Evolutionary conservation across 2,113 vertebrate genomes (phyloP), one percentile per base, ranked within the genome.

Genomic region (Periophthalmus modestus): DNA sequence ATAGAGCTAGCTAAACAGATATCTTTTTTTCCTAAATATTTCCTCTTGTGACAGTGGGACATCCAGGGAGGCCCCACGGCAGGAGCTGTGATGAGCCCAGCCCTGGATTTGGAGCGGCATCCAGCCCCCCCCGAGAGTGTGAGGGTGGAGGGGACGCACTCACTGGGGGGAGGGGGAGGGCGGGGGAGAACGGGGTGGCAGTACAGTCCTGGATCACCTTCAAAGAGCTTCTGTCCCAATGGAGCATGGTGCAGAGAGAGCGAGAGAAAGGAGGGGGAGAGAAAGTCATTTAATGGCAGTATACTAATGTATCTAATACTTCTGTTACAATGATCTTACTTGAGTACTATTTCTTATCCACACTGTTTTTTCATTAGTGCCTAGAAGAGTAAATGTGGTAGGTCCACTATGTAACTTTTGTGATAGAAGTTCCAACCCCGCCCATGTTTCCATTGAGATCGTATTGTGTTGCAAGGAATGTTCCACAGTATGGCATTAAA

Each of bases 201-300:
- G 83, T 76, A 80, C 85, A 85, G 88, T 86, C 86, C 92, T 93
- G 91, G 91, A 94, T 93, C 91, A 93, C 91, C 92, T 94, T 94
- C 93, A 94, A 92, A 94, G 87, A 88, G 85, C 81, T 92, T 79
- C 82, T 67, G 63, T 91, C 91, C 89, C 92, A 87, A 75, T 47
- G 85, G 91, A 89, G 87, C 57, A 28, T 59, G 83, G 88, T 80
- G 85, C 78, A 82, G 87, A 93, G 57, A n/a, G n/a, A 55, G 55
- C 28, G 14, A 14, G 57, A 59, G 57, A 13, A 23, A 28, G 21
- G 19, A 55, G 50, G 47, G 16, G 47, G 13, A n/a, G 52, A 55
- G 19, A 9, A 55, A 15, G n/a, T 55, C 21, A 19, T 55, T 55
- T 55, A 55, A 55, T n/a, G n/a, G 52, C 52, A 55, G 19, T n/a